phyloP scores from a whole-genome alignment of 2,888 invertebrate genomes.

The Megamerina dolium region DNA sequence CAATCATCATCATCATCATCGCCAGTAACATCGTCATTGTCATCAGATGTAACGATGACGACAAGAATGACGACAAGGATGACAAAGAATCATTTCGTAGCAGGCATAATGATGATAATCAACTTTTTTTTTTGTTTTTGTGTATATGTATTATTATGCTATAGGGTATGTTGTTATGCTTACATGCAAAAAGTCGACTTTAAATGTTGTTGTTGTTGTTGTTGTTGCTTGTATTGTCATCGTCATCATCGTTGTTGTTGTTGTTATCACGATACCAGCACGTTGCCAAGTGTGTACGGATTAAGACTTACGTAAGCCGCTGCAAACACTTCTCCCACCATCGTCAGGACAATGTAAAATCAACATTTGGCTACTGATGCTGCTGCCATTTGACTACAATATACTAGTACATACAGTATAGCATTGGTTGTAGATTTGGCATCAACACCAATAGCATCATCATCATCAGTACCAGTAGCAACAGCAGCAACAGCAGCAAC shows the following conservation, averaged over 20 bases:
- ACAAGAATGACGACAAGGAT: no score
- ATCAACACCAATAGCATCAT: no score
- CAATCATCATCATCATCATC: background rate
- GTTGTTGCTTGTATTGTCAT: no score
- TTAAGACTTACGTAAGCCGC: constrained; percentile 32
- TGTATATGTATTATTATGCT: no score
- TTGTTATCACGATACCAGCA: constrained; percentile 27
- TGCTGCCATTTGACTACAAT: no score
- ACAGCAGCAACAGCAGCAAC: constrained; percentile 6
- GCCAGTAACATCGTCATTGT: background rate
- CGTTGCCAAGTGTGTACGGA: constrained; percentile 32
- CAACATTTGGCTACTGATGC: background rate
- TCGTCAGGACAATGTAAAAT: no score
- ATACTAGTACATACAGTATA: background rate
- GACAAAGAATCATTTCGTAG: no score
- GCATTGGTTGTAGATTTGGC: constrained; percentile 3
- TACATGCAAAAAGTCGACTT: no score
- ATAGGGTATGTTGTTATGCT: no score
- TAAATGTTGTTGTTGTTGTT: no score
- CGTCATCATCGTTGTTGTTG: constrained; percentile 5
- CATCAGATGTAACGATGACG: background rate
- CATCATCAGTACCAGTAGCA: constrained; percentile 3
- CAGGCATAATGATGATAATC: background rate
- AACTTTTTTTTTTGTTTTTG: no score
- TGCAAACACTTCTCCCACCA: constrained; percentile 15